A percentile compares a stretch with the other conserved stretches of the same genome.
phyloP scores from a whole-genome alignment of 2,888 invertebrate species.

The Brachylomia viminalis region DNA sequence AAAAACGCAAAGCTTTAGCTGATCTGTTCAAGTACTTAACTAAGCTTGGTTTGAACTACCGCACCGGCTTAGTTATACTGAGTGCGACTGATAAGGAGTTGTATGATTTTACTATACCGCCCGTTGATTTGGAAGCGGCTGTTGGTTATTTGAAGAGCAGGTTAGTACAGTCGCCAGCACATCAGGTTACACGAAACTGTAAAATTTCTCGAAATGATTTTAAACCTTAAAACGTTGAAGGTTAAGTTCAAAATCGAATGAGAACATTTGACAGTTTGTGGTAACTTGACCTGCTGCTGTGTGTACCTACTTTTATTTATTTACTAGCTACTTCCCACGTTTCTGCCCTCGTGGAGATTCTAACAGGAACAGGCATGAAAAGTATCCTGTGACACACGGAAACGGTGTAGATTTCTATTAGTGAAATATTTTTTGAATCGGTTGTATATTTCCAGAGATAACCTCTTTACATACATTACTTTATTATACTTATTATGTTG shows the following conservation, averaged over 20 bases:
- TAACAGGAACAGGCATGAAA: not conserved
- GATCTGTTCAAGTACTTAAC: constrained; percentile 96
- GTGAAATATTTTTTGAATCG: not conserved
- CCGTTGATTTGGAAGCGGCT: constrained; percentile 92
- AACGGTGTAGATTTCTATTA: not conserved
- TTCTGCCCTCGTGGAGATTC: not conserved
- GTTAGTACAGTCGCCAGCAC: no score
- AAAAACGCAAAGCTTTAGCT: constrained; percentile 95
- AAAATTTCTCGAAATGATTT: no score
- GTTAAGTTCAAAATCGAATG: no score
- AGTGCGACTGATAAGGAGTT: constrained; percentile 88
- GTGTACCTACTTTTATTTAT: constrained; percentile 22
- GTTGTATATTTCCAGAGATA: not conserved
- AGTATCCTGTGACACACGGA: not conserved
- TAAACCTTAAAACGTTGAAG: no score
- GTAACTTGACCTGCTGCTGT: no score
- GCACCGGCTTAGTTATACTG: constrained; percentile 93
- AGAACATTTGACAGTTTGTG: no score
- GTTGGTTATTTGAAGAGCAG: constrained; percentile 90
- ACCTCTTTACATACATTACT: not conserved
- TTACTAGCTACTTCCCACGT: not conserved
- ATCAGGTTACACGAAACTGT: no score
- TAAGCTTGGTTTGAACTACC: constrained; percentile 94
- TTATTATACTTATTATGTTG: not conserved
- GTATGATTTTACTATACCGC: constrained; percentile 92